Evolutionary conservation across 2,113 vertebrate species (phyloP).

Genomic region (Gallinago undulata): DNA sequence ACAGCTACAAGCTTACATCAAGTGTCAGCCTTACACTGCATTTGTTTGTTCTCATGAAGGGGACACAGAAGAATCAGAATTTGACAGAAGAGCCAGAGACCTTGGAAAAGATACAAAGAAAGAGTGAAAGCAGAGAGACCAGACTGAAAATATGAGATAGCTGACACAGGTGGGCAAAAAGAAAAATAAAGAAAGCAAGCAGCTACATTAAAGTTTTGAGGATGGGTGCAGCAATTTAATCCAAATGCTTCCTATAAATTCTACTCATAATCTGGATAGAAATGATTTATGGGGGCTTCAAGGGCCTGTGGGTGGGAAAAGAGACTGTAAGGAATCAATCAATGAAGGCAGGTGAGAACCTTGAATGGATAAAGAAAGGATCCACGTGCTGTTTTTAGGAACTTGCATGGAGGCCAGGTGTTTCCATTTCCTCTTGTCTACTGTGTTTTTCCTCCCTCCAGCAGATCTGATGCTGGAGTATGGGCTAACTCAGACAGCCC

Average conservation of each 20-base stretch:
- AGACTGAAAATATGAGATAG: background rate
- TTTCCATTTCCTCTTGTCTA: background rate
- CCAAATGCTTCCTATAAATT: background rate
- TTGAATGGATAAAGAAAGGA: background rate
- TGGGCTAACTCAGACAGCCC: background rate
- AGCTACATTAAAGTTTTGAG: background rate
- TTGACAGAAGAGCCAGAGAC: background rate
- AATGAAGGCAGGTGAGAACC: background rate
- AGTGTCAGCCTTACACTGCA: background rate
- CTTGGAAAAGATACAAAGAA: background rate
- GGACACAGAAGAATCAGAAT: background rate
- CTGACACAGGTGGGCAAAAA: background rate
- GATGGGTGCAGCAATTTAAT: background rate
- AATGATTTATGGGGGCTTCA: background rate
- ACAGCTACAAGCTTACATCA: background rate
- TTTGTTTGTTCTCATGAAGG: background rate
- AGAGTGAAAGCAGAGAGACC: background rate
- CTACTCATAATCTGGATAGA: background rate
- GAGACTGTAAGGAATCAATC: background rate
- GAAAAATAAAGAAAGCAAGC: background rate
- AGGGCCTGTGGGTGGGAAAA: background rate
- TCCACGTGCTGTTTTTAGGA: background rate
- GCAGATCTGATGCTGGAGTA: background rate
- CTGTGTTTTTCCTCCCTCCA: background rate
- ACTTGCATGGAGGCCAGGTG: background rate